phyloP scores from a whole-genome alignment of 2,113 vertebrate genomes.

The Halichoerus grypus region DNA sequence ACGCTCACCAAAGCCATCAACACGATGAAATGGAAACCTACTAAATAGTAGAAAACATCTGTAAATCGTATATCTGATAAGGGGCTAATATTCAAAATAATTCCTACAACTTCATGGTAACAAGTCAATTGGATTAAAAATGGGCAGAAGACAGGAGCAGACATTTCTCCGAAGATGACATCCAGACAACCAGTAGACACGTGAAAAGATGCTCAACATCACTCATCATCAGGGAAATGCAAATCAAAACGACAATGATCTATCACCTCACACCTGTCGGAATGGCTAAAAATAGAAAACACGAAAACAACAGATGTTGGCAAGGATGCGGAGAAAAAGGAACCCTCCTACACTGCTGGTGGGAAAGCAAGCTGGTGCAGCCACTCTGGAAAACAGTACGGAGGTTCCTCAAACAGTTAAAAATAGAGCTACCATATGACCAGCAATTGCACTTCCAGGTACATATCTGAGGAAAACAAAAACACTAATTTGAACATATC shows the following conservation, averaged over 20 bases:
- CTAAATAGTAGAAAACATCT: fast-evolving
- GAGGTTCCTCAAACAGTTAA: too few relatives aligned
- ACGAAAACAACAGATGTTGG: too few relatives aligned
- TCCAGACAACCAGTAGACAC: too few relatives aligned
- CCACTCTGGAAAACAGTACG: too few relatives aligned
- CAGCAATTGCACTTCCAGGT: too few relatives aligned
- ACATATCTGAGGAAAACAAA: too few relatives aligned
- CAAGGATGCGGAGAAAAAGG: too few relatives aligned
- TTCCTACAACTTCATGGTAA: too few relatives aligned
- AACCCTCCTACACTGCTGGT: too few relatives aligned
- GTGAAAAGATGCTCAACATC: not conserved
- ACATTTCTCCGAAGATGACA: not conserved
- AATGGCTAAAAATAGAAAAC: too few relatives aligned
- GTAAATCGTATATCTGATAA: not conserved
- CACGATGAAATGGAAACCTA: not conserved
- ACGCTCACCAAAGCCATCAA: not conserved
- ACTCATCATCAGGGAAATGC: fast-evolving
- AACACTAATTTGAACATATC: not conserved
- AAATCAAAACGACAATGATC: fast-evolving
- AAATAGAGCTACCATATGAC: too few relatives aligned
- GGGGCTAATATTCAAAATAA: not conserved
- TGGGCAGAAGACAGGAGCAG: not conserved
- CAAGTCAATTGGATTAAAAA: not conserved
- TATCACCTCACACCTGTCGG: not conserved
- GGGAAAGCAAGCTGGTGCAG: too few relatives aligned